These are phyloP conservation scores for Sisor rabdophorus DNA, from an alignment of 2,113 vertebrate species.

Conservation along the genomic window DNA sequence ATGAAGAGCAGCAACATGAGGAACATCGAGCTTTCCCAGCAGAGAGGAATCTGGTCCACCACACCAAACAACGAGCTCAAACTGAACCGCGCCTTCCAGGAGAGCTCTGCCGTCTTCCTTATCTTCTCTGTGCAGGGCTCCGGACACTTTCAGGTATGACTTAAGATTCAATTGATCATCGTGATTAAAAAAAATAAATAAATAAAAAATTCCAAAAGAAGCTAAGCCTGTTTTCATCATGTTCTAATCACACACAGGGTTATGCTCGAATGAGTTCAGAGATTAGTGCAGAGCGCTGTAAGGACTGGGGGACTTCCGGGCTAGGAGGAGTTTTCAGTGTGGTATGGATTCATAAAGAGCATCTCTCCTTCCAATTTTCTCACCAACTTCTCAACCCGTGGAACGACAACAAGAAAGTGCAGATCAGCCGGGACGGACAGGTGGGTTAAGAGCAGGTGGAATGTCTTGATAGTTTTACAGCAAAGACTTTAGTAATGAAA, in stretches of 20 bases:
- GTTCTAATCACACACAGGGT: conserved; percentile 68
- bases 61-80: conserved; percentile 80
- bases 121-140: conserved; percentile 93
- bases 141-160: conserved; percentile 84
- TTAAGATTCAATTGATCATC: background rate
- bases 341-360: conserved; percentile 87
- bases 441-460: conserved; percentile 58
- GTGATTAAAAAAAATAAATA: too few relatives aligned
- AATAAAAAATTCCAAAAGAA: background rate
- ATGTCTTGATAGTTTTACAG: background rate
- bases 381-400: conserved; percentile 87
- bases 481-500: background rate
- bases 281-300: conserved; percentile 76
- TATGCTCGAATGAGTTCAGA: conserved; percentile 85
- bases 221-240: background rate
- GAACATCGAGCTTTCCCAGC: conserved; percentile 87
- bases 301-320: conserved; percentile 81
- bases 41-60: conserved; percentile 90
- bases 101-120: conserved; percentile 76
- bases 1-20: conserved; percentile 88
- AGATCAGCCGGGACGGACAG: conserved; percentile 93
- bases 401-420: conserved; percentile 90
- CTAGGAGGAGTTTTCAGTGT: conserved; percentile 85
- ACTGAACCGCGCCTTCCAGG: conserved; percentile 79
- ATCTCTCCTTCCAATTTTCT: conserved; percentile 78